Evolutionary conservation across 2,888 invertebrate species (phyloP), one percentile per base, ranked within the genome.

Genomic region (Heliconius ismenius): DNA sequence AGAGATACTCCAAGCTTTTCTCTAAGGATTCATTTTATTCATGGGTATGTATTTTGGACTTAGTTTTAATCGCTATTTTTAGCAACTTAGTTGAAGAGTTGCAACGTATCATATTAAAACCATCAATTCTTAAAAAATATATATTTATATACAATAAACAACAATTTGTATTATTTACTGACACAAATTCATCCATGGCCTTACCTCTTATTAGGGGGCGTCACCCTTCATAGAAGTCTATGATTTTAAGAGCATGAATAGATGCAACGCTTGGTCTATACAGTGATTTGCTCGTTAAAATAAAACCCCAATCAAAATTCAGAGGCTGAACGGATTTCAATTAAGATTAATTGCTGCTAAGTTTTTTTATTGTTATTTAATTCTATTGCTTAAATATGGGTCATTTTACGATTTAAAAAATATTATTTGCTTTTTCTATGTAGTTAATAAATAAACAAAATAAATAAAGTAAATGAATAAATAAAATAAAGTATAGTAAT

Each of bases 261-360:
- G 28, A 28, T 28, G 28, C 64, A 32, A n/a, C 18, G 21, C 64
- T n/a, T 64, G 64, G n/a, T 64, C 32, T 21, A 32, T 64, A 64
- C 32, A 64, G 32, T n/a, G 10, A 64, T 64, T 64, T 64, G 32
- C 64, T 36, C 64, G 32, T 64, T 64, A 64, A 15, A 21, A 64
- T 43, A 15, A 28, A 4, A 28, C 64, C 21, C 32, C 28, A 21
- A 64, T 36, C 21, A 32, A 64, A 32, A 64, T 64, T 28, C 28
- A 28, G 11, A 64, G 32, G 64, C 64, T 64, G 64, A 64, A 32
- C 32, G 32, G 32, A 64, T n/a, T 64, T 64, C 21, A 64, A 64
- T 26, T 26, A 26, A 26, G 26, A 26, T 26, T 26, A 26, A 26
- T 26, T 26, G 26, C 26, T 26, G 26, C 26, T 26, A 64, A 32